Base-by-base conservation (phyloP, 1,140 invertebrate species). In the Venustaconcha ellipsiformis region DNA sequence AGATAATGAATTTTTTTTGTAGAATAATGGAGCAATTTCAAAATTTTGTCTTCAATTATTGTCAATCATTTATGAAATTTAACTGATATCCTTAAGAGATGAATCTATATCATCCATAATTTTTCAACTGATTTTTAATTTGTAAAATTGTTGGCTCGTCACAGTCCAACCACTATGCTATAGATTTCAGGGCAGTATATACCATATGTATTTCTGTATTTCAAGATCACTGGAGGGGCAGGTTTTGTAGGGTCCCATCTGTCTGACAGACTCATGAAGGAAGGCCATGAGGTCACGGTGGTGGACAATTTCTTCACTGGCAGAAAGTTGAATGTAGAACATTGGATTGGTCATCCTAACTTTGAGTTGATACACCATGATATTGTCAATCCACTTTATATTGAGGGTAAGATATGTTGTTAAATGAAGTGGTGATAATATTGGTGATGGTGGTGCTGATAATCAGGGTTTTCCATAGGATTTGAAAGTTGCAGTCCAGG, bases 321-420 rank as follows among this genome's bases (percentile, higher is more conserved):
- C 2, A 92, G 97, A 62, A 99, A 99, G 89, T 92, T 95, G 55
- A 99, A 99, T 91, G 95, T 99, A 0, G 97, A 99, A 86, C 97
- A 99, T 86, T 99, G 98, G 98, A 94, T 99, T 80, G 98, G 98
- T 0, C 98, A 99, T 90, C 94, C 97, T 85, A 99, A 99, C 90
- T 99, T 99, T 92, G 98, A 99, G 90, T 91, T 99, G 57, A 96
- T 99, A 63, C 97, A 99, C 89, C 98, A 99, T 90, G 99, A 99
- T 88, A 98, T 99, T 86, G 97, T 99, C 0, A 99, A 99, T 90
- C 97, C 98, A 20, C 91, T 99, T 14, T 99, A 96, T 91, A 94
- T 99, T 78, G 99, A 99, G 93, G 91, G 91, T 91, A 80, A 20
- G n/a, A 15, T 17, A 4, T 11, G 11, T 15, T 66, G n/a, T 23